Base-by-base conservation (phyloP, 1,140 invertebrate species). In the Drosophila sucinea region DNA sequence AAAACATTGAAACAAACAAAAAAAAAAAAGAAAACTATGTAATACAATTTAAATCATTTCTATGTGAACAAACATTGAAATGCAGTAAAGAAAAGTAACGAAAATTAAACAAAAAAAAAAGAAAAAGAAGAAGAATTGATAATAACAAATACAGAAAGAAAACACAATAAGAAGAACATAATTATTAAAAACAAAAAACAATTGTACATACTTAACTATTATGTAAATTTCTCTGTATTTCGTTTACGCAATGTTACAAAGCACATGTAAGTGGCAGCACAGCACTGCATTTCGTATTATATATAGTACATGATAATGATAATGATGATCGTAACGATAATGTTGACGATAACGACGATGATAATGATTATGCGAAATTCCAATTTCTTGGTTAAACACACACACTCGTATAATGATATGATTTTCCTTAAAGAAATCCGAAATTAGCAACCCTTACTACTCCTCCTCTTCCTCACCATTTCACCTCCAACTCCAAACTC, bases 121-220 rank as follows among this genome's bases (percentile, higher is more conserved):
- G 55, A 47, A 32, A 69, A 30, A 67, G 4, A 38, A 70, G 47
- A 55, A 66, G 62, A 66, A 62, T 51, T 27, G 44, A 51, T 51
- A 51, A 51, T 51, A 51, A 51, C 44, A 51, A 51, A 51, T 51
- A 25, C 44, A 51, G 44, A 51, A 51, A 10, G 23, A 51, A 51
- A 27, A 27, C 44, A 51, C 44, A 51, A 51, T 51, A 51, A 51
- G 44, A 51, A 51, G 44, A 51, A 51, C 44, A 51, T 51, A 51
- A 51, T 51, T 51, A 51, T 27, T 51, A 27, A 51, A 51, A 51
- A 51, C 23, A 51, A 58, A 66, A 77, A 66, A 67, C 57, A 62
- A 72, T 51, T 87, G 84, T 87, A 87, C 68, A 87, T 87, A 87
- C 72, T 87, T 87, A 87, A 87, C 67, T 89, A 84, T 89, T 84